Evolutionary conservation across 2,113 vertebrate genomes (phyloP).

Genomic region (Muscicapa adusta): DNA sequence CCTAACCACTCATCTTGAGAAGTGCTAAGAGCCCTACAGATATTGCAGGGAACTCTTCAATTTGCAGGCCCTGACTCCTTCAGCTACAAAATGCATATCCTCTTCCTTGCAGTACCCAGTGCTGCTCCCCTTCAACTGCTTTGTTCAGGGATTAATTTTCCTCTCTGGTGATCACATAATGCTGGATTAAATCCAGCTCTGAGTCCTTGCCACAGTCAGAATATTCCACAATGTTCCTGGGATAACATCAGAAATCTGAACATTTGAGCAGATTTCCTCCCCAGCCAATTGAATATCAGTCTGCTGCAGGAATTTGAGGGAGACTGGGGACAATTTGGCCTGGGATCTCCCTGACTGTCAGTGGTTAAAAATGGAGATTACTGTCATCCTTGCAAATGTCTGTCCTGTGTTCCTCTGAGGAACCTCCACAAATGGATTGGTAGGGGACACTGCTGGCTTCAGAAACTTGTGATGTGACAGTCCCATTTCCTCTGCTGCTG

Average conservation of each 20-base stretch:
- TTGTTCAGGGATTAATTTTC: not conserved
- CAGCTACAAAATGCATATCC: not conserved
- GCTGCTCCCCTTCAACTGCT: not conserved
- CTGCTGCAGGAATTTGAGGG: not conserved
- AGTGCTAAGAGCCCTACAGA: not conserved
- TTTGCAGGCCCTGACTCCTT: not conserved
- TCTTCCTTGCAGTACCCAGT: not conserved
- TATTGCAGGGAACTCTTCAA: not conserved
- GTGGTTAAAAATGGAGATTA: not conserved
- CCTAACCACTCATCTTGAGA: not conserved
- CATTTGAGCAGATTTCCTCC: not conserved
- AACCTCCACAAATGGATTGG: not conserved
- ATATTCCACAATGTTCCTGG: not conserved
- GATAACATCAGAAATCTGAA: not conserved
- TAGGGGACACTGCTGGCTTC: not conserved
- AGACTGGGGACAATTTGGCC: not conserved
- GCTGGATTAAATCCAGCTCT: not conserved
- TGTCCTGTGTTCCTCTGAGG: not conserved
- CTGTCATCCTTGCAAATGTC: not conserved
- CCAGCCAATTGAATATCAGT: not conserved
- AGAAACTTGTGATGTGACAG: not conserved
- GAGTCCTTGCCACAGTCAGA: not conserved
- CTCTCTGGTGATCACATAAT: not conserved
- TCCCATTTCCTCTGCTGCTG: accelerated
- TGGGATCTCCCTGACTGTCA: not conserved